A percentile compares a stretch with the other conserved stretches of the same genome.
Evolutionary conservation across 2,797 vertebrate genomes (phyloP).

Genomic region (Phalanger gymnotis): DNA sequence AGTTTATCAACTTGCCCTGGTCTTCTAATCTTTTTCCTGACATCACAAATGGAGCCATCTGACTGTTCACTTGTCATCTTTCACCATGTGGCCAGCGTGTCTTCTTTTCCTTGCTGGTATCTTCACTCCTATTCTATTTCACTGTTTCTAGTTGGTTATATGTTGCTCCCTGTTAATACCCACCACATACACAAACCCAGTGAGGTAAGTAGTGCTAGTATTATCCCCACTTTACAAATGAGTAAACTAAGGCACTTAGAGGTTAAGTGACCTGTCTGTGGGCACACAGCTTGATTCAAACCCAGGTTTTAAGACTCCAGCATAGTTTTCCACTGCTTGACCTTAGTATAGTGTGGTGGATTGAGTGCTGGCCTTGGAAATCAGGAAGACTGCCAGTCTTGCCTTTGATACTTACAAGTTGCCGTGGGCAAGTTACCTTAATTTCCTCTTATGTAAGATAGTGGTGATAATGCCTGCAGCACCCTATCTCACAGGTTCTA

Average conservation of each 20-base stretch:
- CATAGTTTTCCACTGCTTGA: neutral
- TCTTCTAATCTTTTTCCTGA: neutral
- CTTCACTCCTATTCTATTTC: neutral
- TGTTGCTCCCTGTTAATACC: neutral
- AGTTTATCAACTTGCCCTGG: neutral
- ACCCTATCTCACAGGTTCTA: neutral
- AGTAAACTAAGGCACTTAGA: neutral
- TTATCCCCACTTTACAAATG: neutral
- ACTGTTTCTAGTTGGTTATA: neutral
- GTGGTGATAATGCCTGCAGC: neutral
- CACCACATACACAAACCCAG: neutral
- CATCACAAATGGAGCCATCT: neutral
- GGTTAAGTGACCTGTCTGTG: neutral
- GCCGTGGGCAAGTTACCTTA: neutral
- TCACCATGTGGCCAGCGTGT: neutral
- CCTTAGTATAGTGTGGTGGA: neutral
- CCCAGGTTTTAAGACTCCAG: neutral
- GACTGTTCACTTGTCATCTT: neutral
- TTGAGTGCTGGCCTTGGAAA: neutral
- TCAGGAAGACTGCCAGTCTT: neutral
- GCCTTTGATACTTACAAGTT: neutral
- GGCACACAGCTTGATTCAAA: neutral
- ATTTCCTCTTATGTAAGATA: neutral
- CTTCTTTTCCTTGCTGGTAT: neutral
- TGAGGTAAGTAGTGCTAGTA: neutral